Base-by-base conservation (phyloP, 2,113 vertebrate genomes). In the Bos indicus region DNA sequence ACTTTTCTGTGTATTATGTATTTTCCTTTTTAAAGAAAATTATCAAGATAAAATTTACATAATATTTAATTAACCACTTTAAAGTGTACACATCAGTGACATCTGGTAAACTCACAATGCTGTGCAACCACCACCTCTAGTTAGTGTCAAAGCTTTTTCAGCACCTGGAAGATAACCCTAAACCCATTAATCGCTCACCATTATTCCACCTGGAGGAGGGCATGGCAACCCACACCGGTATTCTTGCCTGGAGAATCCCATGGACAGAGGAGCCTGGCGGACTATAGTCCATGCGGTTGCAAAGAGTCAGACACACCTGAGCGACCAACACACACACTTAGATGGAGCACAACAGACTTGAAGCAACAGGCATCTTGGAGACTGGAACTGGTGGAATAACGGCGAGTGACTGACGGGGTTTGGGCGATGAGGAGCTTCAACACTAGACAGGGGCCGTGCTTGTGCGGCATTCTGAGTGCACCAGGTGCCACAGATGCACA, bases 401-500 rank as follows among this genome's bases (percentile, higher is more conserved):
- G n/a, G 40, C 3, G 10, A 82, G 4, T 77, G 21, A 78, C 30
- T 51, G 43, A 13, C 2, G 7, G 26, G 26, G 43, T 14, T 7
- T 48, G 36, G 7, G 56, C 2, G 3, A 28, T 28, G 43, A 8
- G 25, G 3, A 16, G 25, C 25, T 46, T 28, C 26, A 3, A 78
- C 43, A 16, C 13, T 15, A 16, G 74, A 46, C 40, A 28, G 74
- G 28, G 74, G 40, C 0, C 1, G 25, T 16, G 43, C 43, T 16
- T 46, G 25, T 26, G 46, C 43, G 16, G 7, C 43, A 28, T 46
- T 78, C 0, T 78, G 74, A 46, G 74, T 46, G 25, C 9, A 46
- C 71, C 25, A 46, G 43, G 43, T 28, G 7, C 74, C 74, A 78
- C 14, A 16, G 7, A 78, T 0, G 0, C 1, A 0, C 5, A 16